These are phyloP conservation scores for Chrysochloris asiatica DNA, from an alignment of 2,113 vertebrate species.

Conservation along the genomic window DNA sequence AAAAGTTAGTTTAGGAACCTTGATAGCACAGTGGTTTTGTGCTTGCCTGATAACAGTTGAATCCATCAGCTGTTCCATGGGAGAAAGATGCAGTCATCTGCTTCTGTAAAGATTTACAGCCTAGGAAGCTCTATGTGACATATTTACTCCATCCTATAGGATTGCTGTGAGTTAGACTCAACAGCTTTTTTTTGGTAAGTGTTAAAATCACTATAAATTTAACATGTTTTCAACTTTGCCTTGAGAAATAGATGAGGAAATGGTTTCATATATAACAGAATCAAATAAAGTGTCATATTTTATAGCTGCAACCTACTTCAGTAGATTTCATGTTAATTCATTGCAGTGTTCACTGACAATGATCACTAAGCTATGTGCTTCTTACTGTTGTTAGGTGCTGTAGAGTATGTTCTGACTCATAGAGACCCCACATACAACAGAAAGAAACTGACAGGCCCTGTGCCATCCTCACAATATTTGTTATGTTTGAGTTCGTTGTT, in stretches of 20 bases:
- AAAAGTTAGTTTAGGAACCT: not conserved
- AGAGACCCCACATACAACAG: too few relatives aligned
- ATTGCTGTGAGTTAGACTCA: too few relatives aligned
- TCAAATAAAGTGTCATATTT: not conserved
- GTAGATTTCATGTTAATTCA: not conserved
- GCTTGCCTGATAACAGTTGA: not conserved
- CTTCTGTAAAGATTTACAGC: not conserved
- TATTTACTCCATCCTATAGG: too few relatives aligned
- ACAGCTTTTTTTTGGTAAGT: not conserved
- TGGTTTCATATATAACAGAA: not conserved
- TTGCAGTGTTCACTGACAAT: not conserved
- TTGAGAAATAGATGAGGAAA: not conserved
- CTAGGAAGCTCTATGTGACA: not conserved
- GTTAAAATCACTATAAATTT: slow-evolving; percentile 7
- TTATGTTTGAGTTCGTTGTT: too few relatives aligned
- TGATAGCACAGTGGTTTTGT: not conserved
- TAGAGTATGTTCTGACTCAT: too few relatives aligned
- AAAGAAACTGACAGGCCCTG: too few relatives aligned
- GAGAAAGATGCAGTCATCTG: not conserved
- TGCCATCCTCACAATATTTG: too few relatives aligned
- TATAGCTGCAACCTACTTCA: not conserved
- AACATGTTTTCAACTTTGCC: not conserved
- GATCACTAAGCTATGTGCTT: too few relatives aligned
- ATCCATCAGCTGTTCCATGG: not conserved
- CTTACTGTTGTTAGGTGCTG: too few relatives aligned